A percentile compares a stretch with the other conserved stretches of the same genome.
phyloP scores from a whole-genome alignment of 2,797 vertebrate genomes.

The Melopsittacus undulatus region DNA sequence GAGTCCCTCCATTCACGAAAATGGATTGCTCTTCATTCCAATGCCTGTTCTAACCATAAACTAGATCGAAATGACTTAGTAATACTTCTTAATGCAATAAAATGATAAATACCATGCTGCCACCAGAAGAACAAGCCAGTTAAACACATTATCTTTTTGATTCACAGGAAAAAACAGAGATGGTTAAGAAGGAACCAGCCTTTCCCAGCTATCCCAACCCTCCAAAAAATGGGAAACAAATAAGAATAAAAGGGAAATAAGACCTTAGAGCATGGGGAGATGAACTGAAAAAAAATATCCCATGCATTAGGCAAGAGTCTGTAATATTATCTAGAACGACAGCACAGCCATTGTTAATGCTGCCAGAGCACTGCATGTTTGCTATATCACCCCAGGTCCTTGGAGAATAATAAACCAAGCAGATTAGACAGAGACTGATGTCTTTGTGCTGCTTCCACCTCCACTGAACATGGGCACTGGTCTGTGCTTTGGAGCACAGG shows the following conservation, averaged over 20 bases:
- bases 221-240: neutral
- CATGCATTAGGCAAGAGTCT: constrained; percentile 66
- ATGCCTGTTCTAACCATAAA: neutral
- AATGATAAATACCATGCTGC: constrained; percentile 6
- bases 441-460: constrained; percentile 45
- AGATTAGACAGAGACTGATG: constrained; percentile 76
- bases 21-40: neutral
- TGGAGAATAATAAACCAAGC: constrained; percentile 74
- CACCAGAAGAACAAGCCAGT: constrained; percentile 41
- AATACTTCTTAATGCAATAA: constrained; percentile 1
- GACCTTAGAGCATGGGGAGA: constrained; percentile 14
- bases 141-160: constrained; percentile 6
- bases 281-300: constrained; percentile 60
- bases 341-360: constrained; percentile 72
- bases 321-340: constrained; percentile 74
- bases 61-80: neutral
- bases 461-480: constrained; percentile 8
- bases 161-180: neutral
- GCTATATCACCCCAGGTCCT: constrained; percentile 70
- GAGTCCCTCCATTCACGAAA: neutral
- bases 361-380: constrained; percentile 73
- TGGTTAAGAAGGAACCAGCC: neutral
- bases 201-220: neutral
- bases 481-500: constrained; percentile 45
- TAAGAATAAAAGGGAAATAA: neutral